Base-by-base conservation (phyloP, 2,113 vertebrate genomes). In the Mus spicilegus region DNA sequence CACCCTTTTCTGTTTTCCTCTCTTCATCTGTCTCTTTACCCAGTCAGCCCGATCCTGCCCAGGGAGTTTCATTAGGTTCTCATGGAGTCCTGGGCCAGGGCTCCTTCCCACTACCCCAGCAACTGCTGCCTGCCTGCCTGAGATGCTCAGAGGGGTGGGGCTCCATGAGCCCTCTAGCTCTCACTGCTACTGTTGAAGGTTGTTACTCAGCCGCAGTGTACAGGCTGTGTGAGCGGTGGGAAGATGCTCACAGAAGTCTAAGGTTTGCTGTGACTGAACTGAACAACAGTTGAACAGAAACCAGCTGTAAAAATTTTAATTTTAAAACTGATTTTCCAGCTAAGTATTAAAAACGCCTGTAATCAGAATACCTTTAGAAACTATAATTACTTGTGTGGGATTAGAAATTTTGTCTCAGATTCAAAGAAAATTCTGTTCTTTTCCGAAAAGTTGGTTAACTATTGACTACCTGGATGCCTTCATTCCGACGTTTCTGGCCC, bases 321-420 rank as follows among this genome's bases (percentile, higher is more conserved):
- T 76, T 97, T 91, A 72, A 95, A 96, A 61, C 13, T 36, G 65
- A 87, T 85, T 63, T 95, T 91, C 89, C 86, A 63, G 46, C 69
- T 80, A 96, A 89, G 72, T 80, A 33, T 39, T 86, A 49, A 87
- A 65, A 87, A 72, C 86, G 22, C 54, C 69, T 76, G 5, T 54
- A 12, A 73, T 93, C 65, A 85, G 85, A 84, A 95, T 90, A 65
- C 78, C 90, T 93, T 87, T 90, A 80, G 81, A 42, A 76, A 51
- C 63, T 58, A 3, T 87, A 69, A 58, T 90, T 86, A 91, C 67
- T 30, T 26, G 12, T 22, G 5, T 87, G 22, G 46, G 69, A 56
- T 85, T 70, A 72, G 87, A 61, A 76, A 24, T 51, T 93, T 94
- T 94, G 39, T 80, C 58, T 77, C 56, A 30, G 67, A 93, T 72